Base-by-base conservation (phyloP, 2,888 invertebrate species). In the Athalia rosae region DNA sequence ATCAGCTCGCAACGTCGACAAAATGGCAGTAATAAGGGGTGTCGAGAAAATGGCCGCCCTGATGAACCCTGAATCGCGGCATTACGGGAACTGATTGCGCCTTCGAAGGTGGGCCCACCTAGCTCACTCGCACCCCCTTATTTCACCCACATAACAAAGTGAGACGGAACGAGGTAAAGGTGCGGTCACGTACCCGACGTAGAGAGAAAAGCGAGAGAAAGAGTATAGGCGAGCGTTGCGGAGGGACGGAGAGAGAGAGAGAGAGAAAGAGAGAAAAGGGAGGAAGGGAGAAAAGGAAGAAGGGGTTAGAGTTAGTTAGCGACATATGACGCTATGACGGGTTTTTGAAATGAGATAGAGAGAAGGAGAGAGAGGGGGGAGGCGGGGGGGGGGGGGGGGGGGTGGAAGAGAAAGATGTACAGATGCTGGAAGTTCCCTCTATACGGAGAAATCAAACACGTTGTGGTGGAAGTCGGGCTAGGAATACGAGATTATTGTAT, bases 11-110 rank as follows among this genome's bases (percentile, higher is more conserved):
- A 76, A 50, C 67, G 78, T 76, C 84, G 83, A 85, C 85, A 86
- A 87, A 87, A 87, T 87, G 86, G 85, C 85, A 85, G 86, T 86
- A 87, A 87, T 87, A 87, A 87, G 87, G 86, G 87, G 86, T 86
- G 86, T 86, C 85, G 83, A 84, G 84, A 87, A 87, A 87, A 87
- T 87, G 86, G 86, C 86, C 81, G 85, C 84, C 82, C 85, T 87
- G 87, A 87, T 87, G 87, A 87, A 87, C 83, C 82, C 85, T 87
- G 87, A 87, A 87, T 87, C 85, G 87, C 85, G 84, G 85, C 85
- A 86, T 87, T 87, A 87, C 84, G 85, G 83, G 80, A 84, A 85
- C 86, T 87, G 87, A 87, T 86, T 87, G 87, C 86, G 84, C 83
- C 83, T 83, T 82, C 80, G 83, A 62, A 74, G 74, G 74, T 74